phyloP scores from a whole-genome alignment of 2,797 vertebrate species.

The Macropus fuliginosus region DNA sequence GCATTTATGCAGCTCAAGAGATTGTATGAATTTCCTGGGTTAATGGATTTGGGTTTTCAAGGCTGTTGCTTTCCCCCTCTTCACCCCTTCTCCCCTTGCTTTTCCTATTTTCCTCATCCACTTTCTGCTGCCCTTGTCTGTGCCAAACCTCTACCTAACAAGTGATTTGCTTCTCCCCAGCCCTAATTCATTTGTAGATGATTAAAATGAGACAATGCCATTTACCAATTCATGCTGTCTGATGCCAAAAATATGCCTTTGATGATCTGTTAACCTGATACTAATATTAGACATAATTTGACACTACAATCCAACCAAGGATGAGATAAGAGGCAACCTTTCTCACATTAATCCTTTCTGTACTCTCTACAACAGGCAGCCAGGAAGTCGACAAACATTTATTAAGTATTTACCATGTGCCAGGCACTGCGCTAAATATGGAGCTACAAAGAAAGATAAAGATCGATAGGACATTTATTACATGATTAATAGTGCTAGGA shows the following conservation, averaged over 20 bases:
- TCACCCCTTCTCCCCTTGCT: neutral
- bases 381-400: neutral
- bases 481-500: neutral
- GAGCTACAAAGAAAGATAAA: neutral
- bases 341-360: neutral
- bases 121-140: neutral
- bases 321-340: neutral
- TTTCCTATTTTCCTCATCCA: neutral
- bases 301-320: neutral
- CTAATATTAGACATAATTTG: neutral
- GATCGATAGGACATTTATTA: neutral
- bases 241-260: neutral
- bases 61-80: neutral
- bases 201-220: neutral
- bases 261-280: neutral
- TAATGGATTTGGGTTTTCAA: neutral
- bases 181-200: neutral
- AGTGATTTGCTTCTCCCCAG: neutral
- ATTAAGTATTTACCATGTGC: neutral
- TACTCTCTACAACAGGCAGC: neutral
- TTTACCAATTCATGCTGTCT: neutral
- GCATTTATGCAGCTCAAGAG: neutral
- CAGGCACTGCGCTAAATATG: neutral
- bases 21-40: neutral
- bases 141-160: neutral